Evolutionary conservation across 2,797 vertebrate genomes (phyloP), one percentile per base, ranked within the genome.

Genomic region (Monodelphis domestica): DNA sequence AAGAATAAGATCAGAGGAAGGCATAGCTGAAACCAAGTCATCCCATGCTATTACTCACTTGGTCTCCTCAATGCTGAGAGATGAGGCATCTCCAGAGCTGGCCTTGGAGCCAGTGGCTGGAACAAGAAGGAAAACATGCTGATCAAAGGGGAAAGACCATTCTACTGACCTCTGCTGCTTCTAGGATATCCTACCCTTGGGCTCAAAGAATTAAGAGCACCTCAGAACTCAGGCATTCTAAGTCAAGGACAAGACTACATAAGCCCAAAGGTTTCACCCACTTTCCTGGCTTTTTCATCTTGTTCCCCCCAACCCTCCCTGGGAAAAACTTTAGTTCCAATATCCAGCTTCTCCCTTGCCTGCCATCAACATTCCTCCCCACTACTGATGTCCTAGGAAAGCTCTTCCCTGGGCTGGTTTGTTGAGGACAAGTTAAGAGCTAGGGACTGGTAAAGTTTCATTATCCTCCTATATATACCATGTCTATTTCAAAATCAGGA

Each of bases 11-110:
- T 4, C 51, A 94, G 89, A 88, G 50, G 88, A 88, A 33, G 12
- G 0, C 0, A 15, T 30, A 0, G 0, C 52, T 12, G 38, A 30
- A n/a, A 55, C 53, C 30, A 11, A 11, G 29, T 51, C 56, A n/a
- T 28, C 10, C 89, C 24, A 26, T 30, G 29, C 54, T 0, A n/a
- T 28, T n/a, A 98, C 98, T 98, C 94, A 99, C 99, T 99, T 99
- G 4, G 99, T 99, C 94, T 99, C 99, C 93, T 99, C 99, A 0
- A 99, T 99, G 97, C 99, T 99, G 92, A 99, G 99, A 0, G 97
- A 97, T 0, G 99, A 99, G 14, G 99, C 99, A 93, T 99, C 99
- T 52, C 99, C 99, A 21, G 99, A 98, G 24, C 98, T 98, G 17
- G 99, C 98, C 96, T 99, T 99, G 12, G 99, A 98, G 52, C 94